A percentile compares a stretch with the other conserved stretches of the same genome.
These are phyloP conservation scores for Diarsia rubi DNA, from an alignment of 2,888 invertebrate species.

Conservation along the genomic window DNA sequence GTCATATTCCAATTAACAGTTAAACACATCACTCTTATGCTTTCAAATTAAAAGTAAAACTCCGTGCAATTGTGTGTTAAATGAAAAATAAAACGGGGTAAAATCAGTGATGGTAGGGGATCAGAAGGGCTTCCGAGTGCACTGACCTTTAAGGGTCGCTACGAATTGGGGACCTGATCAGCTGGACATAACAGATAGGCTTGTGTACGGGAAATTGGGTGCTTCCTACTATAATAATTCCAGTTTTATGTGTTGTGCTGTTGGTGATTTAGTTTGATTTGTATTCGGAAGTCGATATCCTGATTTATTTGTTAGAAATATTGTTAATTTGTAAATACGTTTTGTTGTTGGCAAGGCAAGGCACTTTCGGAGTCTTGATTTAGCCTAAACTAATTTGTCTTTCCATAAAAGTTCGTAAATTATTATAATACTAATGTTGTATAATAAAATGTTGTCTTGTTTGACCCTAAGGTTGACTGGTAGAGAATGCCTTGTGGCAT, in stretches of 20 bases:
- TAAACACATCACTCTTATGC: slow-evolving; percentile 41
- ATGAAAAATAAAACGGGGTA: slow-evolving; percentile 78
- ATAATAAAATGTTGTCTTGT: too few relatives aligned
- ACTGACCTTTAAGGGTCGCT: slow-evolving; percentile 80
- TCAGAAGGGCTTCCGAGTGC: slow-evolving; percentile 80
- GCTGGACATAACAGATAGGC: slow-evolving; percentile 81
- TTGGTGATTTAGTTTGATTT: slow-evolving; percentile 33
- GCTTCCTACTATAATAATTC: slow-evolving; percentile 63
- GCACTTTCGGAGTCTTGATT: not conserved
- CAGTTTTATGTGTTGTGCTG: slow-evolving; percentile 39
- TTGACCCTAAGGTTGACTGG: too few relatives aligned
- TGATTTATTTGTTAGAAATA: slow-evolving; percentile 3
- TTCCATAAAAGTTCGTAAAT: too few relatives aligned
- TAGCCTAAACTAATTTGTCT: too few relatives aligned
- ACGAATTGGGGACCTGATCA: slow-evolving; percentile 78
- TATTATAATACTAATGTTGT: too few relatives aligned
- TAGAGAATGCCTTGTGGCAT: too few relatives aligned
- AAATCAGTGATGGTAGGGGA: slow-evolving; percentile 71
- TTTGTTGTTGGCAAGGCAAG: not conserved
- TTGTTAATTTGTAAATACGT: not conserved
- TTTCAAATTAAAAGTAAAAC: slow-evolving; percentile 50
- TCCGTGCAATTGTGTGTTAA: slow-evolving; percentile 80
- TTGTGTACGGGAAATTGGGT: slow-evolving; percentile 63
- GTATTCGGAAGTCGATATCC: not conserved
- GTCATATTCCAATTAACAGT: slow-evolving; percentile 13